These are phyloP conservation scores for Platysteira castanea DNA, from an alignment of 2,113 vertebrate species.

Conservation along the genomic window DNA sequence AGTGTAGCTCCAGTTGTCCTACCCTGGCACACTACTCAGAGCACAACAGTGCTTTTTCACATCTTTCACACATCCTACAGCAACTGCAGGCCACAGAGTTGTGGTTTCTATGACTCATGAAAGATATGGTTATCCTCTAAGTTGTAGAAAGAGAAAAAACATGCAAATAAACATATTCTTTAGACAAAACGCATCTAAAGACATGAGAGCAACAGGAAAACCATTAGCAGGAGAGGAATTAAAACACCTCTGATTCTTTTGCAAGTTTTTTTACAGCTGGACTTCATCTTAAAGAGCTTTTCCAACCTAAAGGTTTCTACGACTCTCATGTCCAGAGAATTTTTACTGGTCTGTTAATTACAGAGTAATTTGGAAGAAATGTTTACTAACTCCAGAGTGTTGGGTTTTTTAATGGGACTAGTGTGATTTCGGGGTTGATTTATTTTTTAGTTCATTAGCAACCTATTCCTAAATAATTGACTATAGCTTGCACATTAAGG, in stretches of 20 bases:
- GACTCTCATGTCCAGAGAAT: not conserved
- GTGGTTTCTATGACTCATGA: not conserved
- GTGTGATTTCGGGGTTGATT: not conserved
- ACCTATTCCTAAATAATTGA: not conserved
- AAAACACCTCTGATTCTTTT: not conserved
- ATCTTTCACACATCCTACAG: not conserved
- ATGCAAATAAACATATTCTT: not conserved
- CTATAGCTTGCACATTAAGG: not conserved
- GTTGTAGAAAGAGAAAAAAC: not conserved
- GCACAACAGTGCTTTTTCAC: not conserved
- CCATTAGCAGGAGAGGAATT: not conserved
- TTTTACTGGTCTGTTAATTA: not conserved
- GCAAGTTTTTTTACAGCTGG: not conserved
- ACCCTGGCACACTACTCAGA: not conserved
- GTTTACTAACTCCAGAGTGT: not conserved
- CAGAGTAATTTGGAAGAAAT: not conserved
- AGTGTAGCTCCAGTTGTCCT: not conserved
- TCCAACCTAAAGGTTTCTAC: not conserved
- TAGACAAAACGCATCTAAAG: not conserved
- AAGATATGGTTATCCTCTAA: not conserved
- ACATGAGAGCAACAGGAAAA: not conserved
- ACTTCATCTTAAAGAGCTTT: not conserved
- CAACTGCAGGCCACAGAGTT: not conserved
- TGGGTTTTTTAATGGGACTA: not conserved
- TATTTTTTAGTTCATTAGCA: not conserved